Evolutionary conservation across 2,113 vertebrate genomes (phyloP).

Genomic region (Ammospiza caudacuta): DNA sequence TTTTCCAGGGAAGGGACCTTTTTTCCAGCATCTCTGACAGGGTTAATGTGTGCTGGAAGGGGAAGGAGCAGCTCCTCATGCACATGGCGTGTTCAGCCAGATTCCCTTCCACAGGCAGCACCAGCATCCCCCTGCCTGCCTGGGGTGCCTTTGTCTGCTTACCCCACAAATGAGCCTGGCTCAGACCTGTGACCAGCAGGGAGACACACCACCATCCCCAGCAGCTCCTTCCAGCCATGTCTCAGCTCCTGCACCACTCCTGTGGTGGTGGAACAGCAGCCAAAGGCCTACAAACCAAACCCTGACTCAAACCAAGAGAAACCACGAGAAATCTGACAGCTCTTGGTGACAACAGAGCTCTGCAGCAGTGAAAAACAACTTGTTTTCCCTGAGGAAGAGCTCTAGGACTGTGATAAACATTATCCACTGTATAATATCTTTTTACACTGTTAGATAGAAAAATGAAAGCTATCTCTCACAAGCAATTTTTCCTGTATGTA

Average conservation of each 20-base stretch:
- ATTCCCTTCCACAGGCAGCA: not conserved
- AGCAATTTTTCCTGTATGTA: not conserved
- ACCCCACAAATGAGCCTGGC: not conserved
- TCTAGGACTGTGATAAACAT: no score
- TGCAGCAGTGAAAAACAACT: not conserved
- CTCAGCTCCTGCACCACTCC: not conserved
- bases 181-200: not conserved
- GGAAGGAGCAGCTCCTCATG: not conserved
- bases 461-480: not conserved
- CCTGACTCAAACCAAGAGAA: not conserved
- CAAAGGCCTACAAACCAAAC: not conserved
- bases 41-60: not conserved
- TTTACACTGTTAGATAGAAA: not conserved
- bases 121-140: accelerated
- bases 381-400: not conserved
- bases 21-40: not conserved
- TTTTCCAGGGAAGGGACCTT: not conserved
- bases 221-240: not conserved
- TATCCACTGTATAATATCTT: no score
- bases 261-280: not conserved
- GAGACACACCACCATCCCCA: not conserved
- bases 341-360: not conserved
- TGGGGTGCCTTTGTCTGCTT: not conserved
- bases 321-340: not conserved
- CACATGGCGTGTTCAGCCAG: not conserved